These are phyloP conservation scores for Xenopus laevis DNA, from an alignment of 2,113 vertebrate species.

Conservation along the genomic window DNA sequence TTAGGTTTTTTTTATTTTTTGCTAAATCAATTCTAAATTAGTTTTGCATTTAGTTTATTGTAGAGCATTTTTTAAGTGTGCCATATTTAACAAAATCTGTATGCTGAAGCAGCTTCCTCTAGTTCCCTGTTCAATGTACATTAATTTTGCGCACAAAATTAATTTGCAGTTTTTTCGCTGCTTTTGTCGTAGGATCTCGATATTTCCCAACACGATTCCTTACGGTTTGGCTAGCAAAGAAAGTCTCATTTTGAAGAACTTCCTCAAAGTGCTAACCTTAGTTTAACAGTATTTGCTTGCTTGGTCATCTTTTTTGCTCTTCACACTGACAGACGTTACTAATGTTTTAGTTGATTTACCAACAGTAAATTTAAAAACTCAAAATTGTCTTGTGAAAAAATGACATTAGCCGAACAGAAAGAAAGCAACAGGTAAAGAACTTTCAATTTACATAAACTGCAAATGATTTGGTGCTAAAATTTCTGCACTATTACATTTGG, in stretches of 20 bases:
- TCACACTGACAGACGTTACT: conserved; percentile 91
- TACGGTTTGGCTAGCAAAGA: too few relatives aligned
- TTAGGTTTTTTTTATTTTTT: too few relatives aligned
- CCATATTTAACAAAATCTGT: too few relatives aligned
- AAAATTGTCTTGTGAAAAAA: conserved; percentile 89
- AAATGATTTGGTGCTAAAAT: conserved; percentile 82
- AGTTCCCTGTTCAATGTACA: conserved; percentile 9
- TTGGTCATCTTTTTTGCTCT: conserved; percentile 83
- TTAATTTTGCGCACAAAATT: conserved; percentile 52
- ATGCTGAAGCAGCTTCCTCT: too few relatives aligned
- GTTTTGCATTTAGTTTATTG: too few relatives aligned
- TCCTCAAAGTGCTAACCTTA: conserved; percentile 90
- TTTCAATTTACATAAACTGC: conserved; percentile 88
- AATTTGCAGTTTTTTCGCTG: too few relatives aligned
- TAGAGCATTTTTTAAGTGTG: too few relatives aligned
- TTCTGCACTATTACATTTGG: conserved; percentile 88
- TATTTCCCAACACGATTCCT: conserved; percentile 21
- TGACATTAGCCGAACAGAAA: conserved; percentile 90
- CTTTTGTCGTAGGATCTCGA: conserved; percentile 27
- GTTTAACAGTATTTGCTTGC: conserved; percentile 86
- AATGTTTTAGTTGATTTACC: conserved; percentile 95
- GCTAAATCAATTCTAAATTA: too few relatives aligned
- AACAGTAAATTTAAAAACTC: conserved; percentile 87
- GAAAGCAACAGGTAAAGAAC: conserved; percentile 91
- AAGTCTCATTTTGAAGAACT: conserved; percentile 62